A percentile compares a stretch with the other conserved stretches of the same genome.
These are phyloP conservation scores for Rhinolophus sinicus DNA, from an alignment of 2,113 vertebrate species.

Conservation along the genomic window DNA sequence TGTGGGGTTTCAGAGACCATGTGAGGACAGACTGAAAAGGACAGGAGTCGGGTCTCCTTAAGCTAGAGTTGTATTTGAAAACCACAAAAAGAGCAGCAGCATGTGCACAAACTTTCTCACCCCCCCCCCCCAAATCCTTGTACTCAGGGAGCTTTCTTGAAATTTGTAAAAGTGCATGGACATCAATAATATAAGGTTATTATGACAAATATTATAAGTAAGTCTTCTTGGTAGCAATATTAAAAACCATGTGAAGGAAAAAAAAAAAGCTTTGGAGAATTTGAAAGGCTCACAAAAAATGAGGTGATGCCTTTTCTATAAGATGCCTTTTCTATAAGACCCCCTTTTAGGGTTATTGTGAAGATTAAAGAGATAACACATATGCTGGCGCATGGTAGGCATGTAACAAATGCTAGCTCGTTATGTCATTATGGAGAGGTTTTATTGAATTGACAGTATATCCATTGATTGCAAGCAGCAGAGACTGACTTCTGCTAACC, in stretches of 20 bases:
- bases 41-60: neutral
- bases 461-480: neutral
- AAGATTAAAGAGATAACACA: slow-evolving; percentile 13
- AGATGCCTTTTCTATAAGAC: slow-evolving; percentile 42
- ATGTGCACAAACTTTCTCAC: neutral
- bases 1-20: neutral
- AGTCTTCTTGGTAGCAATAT: slow-evolving; percentile 22
- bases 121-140: neutral
- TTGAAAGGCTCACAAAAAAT: slow-evolving; percentile 41
- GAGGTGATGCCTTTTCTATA: neutral
- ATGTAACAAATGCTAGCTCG: neutral
- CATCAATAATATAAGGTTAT: neutral
- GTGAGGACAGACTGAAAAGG: neutral
- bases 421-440: neutral
- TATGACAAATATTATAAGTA: neutral
- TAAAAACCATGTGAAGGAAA: slow-evolving; percentile 20
- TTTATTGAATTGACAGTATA: neutral
- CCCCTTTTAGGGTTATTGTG: slow-evolving; percentile 43
- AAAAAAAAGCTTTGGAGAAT: neutral
- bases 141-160: neutral
- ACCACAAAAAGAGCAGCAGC: neutral
- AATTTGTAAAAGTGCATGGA: neutral
- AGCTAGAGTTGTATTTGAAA: neutral
- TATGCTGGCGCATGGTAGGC: neutral
- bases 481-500: neutral